These are phyloP conservation scores for Ranitomeya variabilis DNA, from an alignment of 2,113 vertebrate genomes.

Conservation along the genomic window DNA sequence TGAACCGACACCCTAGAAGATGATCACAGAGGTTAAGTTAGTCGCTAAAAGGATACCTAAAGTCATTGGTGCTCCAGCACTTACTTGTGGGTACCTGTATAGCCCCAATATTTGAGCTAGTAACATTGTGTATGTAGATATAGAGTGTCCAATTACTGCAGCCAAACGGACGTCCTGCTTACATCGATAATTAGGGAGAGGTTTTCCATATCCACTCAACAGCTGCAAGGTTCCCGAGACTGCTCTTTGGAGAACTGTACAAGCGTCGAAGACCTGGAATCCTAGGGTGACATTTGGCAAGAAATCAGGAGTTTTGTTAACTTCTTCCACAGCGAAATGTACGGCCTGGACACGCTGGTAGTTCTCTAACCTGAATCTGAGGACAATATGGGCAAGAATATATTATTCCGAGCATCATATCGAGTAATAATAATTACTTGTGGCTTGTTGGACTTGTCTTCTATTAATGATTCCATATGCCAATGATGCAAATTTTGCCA, in stretches of 20 bases:
- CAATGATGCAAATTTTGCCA: too few relatives aligned
- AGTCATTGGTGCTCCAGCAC: background rate
- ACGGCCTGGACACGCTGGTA: conserved; percentile 49
- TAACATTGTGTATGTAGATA: conserved; percentile 53
- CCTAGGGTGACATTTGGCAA: conserved; percentile 57
- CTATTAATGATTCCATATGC: too few relatives aligned
- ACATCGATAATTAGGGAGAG: conserved; percentile 54
- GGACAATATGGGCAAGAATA: background rate
- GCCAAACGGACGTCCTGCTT: conserved; percentile 27
- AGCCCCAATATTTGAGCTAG: conserved; percentile 57
- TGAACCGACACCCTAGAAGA: too few relatives aligned
- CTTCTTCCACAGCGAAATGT: conserved; percentile 54
- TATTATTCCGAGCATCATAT: background rate
- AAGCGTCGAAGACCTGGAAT: conserved; percentile 54
- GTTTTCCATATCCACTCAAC: conserved; percentile 44
- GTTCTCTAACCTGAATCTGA: conserved; percentile 44
- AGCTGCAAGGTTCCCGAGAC: conserved; percentile 39
- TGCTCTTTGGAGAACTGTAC: conserved; percentile 41
- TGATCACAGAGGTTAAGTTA: too few relatives aligned
- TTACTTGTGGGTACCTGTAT: conserved; percentile 59
- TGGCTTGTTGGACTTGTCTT: too few relatives aligned
- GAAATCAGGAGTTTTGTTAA: conserved; percentile 45
- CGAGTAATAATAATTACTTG: too few relatives aligned
- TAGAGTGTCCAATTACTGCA: conserved; percentile 53
- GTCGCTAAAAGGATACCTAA: too few relatives aligned